phyloP scores from a whole-genome alignment of 1,140 invertebrate genomes.

The Amyelois transitella region DNA sequence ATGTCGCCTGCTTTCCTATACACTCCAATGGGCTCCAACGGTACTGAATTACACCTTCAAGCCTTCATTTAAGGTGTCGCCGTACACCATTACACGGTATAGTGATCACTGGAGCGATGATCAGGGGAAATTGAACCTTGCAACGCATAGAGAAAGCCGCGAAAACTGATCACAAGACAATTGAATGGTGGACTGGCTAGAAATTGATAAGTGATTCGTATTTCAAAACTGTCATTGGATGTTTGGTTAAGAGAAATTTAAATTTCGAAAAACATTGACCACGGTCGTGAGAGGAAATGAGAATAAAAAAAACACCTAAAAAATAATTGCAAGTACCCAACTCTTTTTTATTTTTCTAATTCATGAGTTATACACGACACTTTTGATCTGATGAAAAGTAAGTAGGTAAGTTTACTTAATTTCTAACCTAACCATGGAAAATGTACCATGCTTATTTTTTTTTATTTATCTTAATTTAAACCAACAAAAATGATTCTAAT shows the following conservation, averaged over 20 bases:
- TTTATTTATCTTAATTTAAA: too few species aligned
- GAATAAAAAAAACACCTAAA: too few species aligned
- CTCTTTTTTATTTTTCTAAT: too few species aligned
- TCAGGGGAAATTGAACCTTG: not conserved
- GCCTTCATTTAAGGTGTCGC: slow-evolving; percentile 61
- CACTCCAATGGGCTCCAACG: slow-evolving; percentile 62
- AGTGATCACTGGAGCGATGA: not conserved
- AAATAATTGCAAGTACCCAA: too few species aligned
- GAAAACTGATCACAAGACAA: not conserved
- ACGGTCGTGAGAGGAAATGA: too few species aligned
- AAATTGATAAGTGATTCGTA: slow-evolving; percentile 32
- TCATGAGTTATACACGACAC: too few species aligned
- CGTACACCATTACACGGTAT: slow-evolving; percentile 49
- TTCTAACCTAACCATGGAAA: too few species aligned
- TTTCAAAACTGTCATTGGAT: not conserved
- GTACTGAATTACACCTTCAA: slow-evolving; percentile 65
- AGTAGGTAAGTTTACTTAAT: too few species aligned
- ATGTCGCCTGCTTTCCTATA: slow-evolving; percentile 61
- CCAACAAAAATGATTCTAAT: too few species aligned
- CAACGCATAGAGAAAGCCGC: not conserved
- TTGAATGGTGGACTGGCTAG: slow-evolving; percentile 27
- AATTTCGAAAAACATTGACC: not conserved
- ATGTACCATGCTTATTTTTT: too few species aligned
- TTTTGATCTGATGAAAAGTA: too few species aligned
- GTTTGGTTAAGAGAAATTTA: not conserved